phyloP scores from a whole-genome alignment of 2,888 invertebrate species.

The Eupithecia tripunctaria region DNA sequence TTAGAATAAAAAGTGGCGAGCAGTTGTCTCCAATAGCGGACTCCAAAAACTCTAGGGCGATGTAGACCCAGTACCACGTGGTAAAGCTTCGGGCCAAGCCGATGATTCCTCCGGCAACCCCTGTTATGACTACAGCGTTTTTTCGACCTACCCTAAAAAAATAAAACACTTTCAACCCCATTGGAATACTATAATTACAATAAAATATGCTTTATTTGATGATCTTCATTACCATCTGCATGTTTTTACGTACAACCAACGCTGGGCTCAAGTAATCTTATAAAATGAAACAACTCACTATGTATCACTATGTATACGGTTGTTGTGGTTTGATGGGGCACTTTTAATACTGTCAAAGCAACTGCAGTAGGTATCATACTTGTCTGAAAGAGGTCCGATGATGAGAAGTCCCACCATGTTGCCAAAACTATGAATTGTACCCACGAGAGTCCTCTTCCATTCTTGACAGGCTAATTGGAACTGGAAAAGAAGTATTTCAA shows the following conservation, averaged over 20 bases:
- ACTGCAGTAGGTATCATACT: slow-evolving; percentile 66
- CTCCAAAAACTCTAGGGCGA: slow-evolving; percentile 68
- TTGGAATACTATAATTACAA: no score
- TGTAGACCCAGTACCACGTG: slow-evolving; percentile 67
- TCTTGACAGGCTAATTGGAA: slow-evolving; percentile 86
- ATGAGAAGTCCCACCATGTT: slow-evolving; percentile 88
- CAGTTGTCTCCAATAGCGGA: slow-evolving; percentile 70
- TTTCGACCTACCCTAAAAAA: slow-evolving; percentile 67
- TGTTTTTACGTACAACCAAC: no score
- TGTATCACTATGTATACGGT: background rate
- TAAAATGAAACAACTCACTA: background rate
- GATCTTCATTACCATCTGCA: no score
- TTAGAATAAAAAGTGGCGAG: slow-evolving; percentile 68
- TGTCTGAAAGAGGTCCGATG: slow-evolving; percentile 89
- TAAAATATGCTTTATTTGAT: no score
- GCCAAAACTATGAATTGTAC: slow-evolving; percentile 88
- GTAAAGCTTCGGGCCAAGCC: slow-evolving; percentile 67
- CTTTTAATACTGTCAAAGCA: background rate
- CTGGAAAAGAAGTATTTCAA: slow-evolving; percentile 59
- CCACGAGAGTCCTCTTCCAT: slow-evolving; percentile 90
- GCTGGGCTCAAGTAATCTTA: background rate
- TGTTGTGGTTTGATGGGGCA: background rate
- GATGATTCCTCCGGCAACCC: slow-evolving; percentile 63
- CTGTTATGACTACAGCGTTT: slow-evolving; percentile 59
- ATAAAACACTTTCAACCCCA: background rate